phyloP scores from a whole-genome alignment of 2,113 vertebrate species.

The Ranitomeya imitator region DNA sequence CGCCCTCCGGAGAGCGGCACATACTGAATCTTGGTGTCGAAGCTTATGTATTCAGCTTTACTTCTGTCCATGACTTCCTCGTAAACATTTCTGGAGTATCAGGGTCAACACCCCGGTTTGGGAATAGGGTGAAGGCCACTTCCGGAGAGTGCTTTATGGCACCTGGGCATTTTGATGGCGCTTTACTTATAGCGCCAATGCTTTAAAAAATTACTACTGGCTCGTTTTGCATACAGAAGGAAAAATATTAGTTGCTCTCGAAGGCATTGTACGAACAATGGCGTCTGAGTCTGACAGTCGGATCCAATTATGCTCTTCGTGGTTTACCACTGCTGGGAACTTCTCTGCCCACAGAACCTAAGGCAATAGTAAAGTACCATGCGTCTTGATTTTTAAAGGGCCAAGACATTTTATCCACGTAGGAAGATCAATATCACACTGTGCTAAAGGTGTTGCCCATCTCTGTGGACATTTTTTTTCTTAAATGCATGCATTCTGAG shows the following conservation, averaged over 20 bases:
- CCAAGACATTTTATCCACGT: too few relatives aligned
- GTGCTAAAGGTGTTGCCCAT: too few relatives aligned
- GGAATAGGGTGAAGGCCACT: not conserved
- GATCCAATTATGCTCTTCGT: not conserved
- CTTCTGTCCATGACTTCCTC: not conserved
- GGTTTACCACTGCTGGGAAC: not conserved
- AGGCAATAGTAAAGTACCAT: not conserved
- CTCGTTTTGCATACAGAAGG: not conserved
- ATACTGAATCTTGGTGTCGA: constrained; percentile 26
- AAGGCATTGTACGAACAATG: not conserved
- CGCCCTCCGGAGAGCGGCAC: constrained; percentile 27
- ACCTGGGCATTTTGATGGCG: not conserved
- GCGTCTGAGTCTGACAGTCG: not conserved
- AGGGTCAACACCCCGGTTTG: not conserved
- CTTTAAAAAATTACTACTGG: not conserved
- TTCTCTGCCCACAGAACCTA: not conserved
- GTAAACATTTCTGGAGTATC: not conserved
- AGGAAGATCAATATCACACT: too few relatives aligned
- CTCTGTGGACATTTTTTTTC: too few relatives aligned
- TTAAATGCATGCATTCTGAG: too few relatives aligned
- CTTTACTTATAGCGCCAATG: not conserved
- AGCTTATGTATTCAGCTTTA: constrained; percentile 7
- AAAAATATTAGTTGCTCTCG: not conserved
- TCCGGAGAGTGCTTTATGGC: not conserved
- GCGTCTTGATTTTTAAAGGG: not conserved